A percentile compares a stretch with the other conserved stretches of the same genome.
Conservation (phyloP, 2,113 vertebrate species). For the Thymallus thymallus region DNA sequence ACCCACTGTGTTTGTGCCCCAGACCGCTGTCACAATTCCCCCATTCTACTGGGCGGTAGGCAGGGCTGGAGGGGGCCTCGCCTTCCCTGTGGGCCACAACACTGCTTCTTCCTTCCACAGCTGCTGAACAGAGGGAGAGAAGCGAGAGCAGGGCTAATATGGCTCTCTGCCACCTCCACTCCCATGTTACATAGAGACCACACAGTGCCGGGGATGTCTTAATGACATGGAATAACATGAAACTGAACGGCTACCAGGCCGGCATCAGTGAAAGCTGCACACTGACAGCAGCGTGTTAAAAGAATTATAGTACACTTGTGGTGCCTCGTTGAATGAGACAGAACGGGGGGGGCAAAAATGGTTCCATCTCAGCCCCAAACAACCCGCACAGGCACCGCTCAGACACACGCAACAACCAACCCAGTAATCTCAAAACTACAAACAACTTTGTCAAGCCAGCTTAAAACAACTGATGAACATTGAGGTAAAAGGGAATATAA, state of each 20-base stretch:
- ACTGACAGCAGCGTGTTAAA: no score
- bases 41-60: slow-evolving; percentile 50
- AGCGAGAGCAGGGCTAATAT: not conserved
- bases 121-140: slow-evolving; percentile 12
- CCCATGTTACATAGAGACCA: not conserved
- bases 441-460: not conserved
- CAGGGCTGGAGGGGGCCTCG: not conserved
- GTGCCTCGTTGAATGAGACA: no score
- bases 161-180: slow-evolving; percentile 11
- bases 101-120: slow-evolving; percentile 13
- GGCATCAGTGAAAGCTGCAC: not conserved
- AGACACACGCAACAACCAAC: not conserved
- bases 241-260: not conserved
- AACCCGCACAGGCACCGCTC: not conserved
- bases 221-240: not conserved
- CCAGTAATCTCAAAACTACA: not conserved
- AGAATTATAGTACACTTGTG: no score
- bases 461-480: no score
- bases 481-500: no score
- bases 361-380: not conserved
- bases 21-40: slow-evolving; percentile 57
- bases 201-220: not conserved
- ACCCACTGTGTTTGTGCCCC: slow-evolving; percentile 31
- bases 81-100: not conserved
- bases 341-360: no score